Evolutionary conservation across 2,797 vertebrate species (phyloP).

Genomic region (Ptychobarbus kaznakovi): DNA sequence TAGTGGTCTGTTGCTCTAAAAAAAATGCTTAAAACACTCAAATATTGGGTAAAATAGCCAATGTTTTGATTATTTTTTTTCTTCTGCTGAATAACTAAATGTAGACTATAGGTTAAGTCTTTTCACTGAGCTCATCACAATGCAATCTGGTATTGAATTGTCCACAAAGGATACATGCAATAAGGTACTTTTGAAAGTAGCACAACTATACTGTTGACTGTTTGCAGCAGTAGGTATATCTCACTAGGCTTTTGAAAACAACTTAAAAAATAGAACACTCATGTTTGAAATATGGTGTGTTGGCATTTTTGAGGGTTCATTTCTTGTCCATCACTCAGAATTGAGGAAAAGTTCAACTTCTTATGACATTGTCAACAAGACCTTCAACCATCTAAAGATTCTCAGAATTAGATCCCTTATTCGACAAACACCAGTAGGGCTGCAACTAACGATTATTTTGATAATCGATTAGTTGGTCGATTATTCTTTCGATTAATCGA

Average conservation of each 20-base stretch:
- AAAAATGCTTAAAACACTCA: background rate
- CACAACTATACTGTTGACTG: background rate
- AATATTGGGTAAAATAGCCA: background rate
- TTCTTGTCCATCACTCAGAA: background rate
- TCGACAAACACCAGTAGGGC: no score
- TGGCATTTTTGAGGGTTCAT: background rate
- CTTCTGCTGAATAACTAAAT: background rate
- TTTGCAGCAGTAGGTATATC: background rate
- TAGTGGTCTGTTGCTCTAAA: background rate
- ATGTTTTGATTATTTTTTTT: background rate
- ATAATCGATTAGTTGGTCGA: no score
- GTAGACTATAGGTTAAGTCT: background rate
- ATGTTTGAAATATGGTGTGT: background rate
- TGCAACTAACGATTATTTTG: no score
- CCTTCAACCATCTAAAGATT: background rate
- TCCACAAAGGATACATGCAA: no score
- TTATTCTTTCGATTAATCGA: no score
- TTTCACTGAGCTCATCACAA: background rate
- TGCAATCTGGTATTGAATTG: background rate
- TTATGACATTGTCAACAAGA: background rate
- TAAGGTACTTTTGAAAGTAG: no score
- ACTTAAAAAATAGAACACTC: background rate
- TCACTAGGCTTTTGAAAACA: background rate
- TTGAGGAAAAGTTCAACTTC: background rate
- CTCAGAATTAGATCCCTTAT: slow-evolving; percentile 5